These are phyloP conservation scores for Encarsia formosa DNA, from an alignment of 2,888 invertebrate species.

Conservation along the genomic window DNA sequence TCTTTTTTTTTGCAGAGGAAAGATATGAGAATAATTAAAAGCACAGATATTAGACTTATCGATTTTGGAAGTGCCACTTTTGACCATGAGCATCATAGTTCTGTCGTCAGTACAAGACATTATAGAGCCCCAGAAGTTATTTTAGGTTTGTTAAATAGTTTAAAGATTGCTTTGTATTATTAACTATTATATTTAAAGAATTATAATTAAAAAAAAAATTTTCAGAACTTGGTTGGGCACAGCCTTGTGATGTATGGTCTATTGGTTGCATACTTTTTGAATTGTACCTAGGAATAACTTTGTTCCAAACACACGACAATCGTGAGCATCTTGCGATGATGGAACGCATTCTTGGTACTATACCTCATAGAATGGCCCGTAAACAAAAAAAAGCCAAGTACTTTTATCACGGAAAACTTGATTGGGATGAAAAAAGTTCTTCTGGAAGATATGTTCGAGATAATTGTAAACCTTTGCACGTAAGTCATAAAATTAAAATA, in stretches of 20 bases:
- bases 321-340: constrained; percentile 99
- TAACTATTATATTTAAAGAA: background rate
- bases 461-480: constrained; percentile 93
- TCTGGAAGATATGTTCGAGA: constrained; percentile 97
- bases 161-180: too few relatives aligned
- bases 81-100: constrained; percentile 99
- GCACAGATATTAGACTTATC: constrained; percentile 92
- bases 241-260: constrained; percentile 99
- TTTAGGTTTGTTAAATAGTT: constrained; percentile 63
- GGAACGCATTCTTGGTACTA: constrained; percentile 95
- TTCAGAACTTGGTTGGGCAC: constrained; percentile 97
- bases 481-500: constrained; percentile 54
- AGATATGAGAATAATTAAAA: constrained; percentile 82
- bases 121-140: constrained; percentile 99
- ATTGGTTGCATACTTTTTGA: constrained; percentile 99
- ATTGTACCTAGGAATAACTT: constrained; percentile 93
- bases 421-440: constrained; percentile 96
- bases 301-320: constrained; percentile 99
- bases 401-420: constrained; percentile 94
- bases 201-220: constrained; percentile 30
- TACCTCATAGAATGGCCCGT: constrained; percentile 88
- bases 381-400: constrained; percentile 91
- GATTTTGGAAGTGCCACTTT: constrained; percentile 99
- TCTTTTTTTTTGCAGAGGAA: constrained; percentile 65
- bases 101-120: constrained; percentile 97